Conservation (phyloP, 1,140 invertebrate species). For the Scaptomyza pallida region DNA sequence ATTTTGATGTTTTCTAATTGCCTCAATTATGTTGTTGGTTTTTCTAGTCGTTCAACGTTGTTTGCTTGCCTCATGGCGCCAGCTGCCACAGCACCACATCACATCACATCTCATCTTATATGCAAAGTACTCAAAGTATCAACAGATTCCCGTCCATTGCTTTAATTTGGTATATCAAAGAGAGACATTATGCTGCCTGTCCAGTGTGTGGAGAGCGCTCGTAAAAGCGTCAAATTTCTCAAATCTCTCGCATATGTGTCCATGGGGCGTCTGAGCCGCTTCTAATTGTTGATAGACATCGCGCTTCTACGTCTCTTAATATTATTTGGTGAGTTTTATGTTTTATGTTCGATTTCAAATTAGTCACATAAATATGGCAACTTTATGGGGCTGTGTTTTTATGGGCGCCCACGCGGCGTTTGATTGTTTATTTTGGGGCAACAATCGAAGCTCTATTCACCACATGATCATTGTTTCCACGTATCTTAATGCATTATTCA, state of each 20-base stretch:
- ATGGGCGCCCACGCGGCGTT: constrained; percentile 70
- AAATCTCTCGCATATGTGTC: constrained; percentile 48
- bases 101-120: constrained; percentile 54
- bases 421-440: constrained; percentile 51
- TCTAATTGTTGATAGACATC: constrained; percentile 81
- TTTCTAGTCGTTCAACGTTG: constrained; percentile 4
- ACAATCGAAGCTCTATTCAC: constrained; percentile 12
- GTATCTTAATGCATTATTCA: constrained; percentile 63
- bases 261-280: constrained; percentile 52
- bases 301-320: constrained; percentile 74
- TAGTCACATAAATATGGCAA: constrained; percentile 78
- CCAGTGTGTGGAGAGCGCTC: constrained; percentile 36
- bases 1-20: constrained; percentile 82
- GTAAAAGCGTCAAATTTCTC: constrained; percentile 82
- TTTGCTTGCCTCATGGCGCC: constrained; percentile 17
- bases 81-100: constrained; percentile 36
- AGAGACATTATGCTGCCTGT: constrained; percentile 77
- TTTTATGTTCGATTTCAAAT: constrained; percentile 78
- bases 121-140: constrained; percentile 60
- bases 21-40: constrained; percentile 75
- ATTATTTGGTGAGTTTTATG: constrained; percentile 78
- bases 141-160: constrained; percentile 63
- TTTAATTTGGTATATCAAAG: constrained; percentile 81
- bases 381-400: constrained; percentile 68
- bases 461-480: constrained; percentile 13